These are phyloP conservation scores for Taenioides sp. DNA, from an alignment of 2,797 vertebrate species.

Conservation along the genomic window DNA sequence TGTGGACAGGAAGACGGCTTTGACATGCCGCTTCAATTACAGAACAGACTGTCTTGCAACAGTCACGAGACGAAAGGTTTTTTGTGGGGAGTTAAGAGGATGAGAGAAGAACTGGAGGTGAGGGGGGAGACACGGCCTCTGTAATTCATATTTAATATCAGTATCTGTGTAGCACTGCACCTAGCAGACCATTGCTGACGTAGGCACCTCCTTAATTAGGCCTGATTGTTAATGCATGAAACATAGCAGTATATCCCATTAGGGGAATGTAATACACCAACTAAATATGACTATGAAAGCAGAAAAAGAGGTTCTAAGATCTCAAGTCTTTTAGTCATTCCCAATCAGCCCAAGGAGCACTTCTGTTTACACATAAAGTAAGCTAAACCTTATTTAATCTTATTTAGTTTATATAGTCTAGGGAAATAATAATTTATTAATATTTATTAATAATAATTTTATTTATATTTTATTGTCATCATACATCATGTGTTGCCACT, in stretches of 20 bases:
- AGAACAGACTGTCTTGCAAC: conserved; percentile 61
- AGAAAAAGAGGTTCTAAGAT: not conserved
- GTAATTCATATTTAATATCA: conserved; percentile 74
- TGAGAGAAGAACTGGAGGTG: conserved; percentile 41
- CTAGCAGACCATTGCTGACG: conserved; percentile 60
- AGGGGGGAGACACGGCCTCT: conserved; percentile 48
- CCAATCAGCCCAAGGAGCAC: not conserved
- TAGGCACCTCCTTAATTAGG: conserved; percentile 59
- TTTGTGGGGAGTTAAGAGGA: conserved; percentile 58
- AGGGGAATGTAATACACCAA: conserved; percentile 16
- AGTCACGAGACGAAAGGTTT: conserved; percentile 57
- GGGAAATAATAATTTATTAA: not conserved
- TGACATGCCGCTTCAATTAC: conserved; percentile 70
- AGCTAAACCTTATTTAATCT: not conserved
- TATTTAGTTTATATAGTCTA: not conserved
- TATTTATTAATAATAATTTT: not conserved
- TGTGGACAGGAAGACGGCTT: conserved; percentile 59
- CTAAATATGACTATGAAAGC: conserved; percentile 1
- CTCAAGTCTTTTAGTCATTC: not conserved
- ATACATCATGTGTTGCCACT: not conserved
- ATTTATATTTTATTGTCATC: not conserved
- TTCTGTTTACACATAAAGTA: not conserved
- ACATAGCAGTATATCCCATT: conserved; percentile 34
- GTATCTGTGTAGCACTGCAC: conserved; percentile 65
- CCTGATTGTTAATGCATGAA: conserved; percentile 64